Evolutionary conservation across 1,140 invertebrate species (phyloP), one percentile per base, ranked within the genome.

Genomic region (Trachymyrmex cornetzi): DNA sequence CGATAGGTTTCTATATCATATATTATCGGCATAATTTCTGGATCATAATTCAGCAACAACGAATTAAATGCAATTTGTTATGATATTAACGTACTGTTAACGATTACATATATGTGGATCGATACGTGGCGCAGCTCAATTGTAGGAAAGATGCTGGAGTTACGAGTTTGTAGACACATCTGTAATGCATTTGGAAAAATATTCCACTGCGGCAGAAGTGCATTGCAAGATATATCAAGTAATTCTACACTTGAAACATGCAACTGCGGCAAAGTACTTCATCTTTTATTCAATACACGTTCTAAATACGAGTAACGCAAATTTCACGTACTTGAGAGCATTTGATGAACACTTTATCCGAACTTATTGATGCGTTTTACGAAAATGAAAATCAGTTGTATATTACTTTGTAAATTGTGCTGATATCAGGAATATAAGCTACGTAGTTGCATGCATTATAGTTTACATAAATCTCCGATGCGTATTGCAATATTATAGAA

Each of bases 211-310:
- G 38, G 19, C 12, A 14, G 24, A 27, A 84, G 44, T 71, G 55
- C 55, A 72, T 59, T 19, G 48, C 22, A 34, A 69, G 34, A 22
- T 22, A 9, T 84, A 74, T 74, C 55, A 30, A 75, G 30, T 34
- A 74, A 61, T 14, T 74, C 22, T 48, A 22, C 12, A 84, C 38
- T 61, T 38, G 80, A 16, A 61, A 61, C n/a, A 84, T 82, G 80
- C 80, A 84, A 72, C 55, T 74, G 69, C 67, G 22, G 67, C 24
- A 72, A 82, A 82, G 80, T 74, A 48, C 55, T 61, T 57, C 27
- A 75, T 84, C 55, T 74, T 84, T 84, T 84, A 84, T 84, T 61
- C 67, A 74, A 82, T 72, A 57, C 55, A 55, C 14, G 55, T 61
- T 75, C 69, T 74, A 74, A 74, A 48, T 27, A 34, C 44, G 69